Evolutionary conservation across 2,797 vertebrate species (phyloP), one percentile per base, ranked within the genome.

Genomic region (Macroramphosus scolopax): DNA sequence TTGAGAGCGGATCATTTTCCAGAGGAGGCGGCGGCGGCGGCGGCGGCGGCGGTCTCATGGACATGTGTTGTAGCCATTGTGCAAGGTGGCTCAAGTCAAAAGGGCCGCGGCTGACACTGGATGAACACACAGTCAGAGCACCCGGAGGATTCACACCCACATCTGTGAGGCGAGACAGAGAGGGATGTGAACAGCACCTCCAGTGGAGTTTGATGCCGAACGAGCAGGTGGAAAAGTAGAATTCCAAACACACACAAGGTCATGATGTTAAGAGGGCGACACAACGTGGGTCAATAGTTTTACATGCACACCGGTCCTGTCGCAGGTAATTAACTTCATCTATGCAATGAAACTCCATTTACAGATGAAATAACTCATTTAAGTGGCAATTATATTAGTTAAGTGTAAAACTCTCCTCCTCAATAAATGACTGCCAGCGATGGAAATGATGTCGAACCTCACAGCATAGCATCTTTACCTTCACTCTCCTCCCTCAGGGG

Each of bases 41-140:
- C n/a, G n/a, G n/a, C n/a, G 39, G 22, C 16, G n/a, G 30, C 10
- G 2, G 51, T 37, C 48, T 57, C 10, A 3, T 22, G 17, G 51
- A 76, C 72, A 75, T 53, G 34, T 71, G 77, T 62, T 75, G 63
- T n/a, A 53, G 63, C 62, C 41, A 70, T 74, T 75, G 75, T 75
- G n/a, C n/a, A n/a, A n/a, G 29, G 42, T 17, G 55, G 24, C 46
- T 57, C 15, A 22, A 24, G 65, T 67, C 72, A 55, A 75, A 61
- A 50, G 64, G 40, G 47, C 63, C 45, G 3, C 2, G 32, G 45
- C 65, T 72, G 74, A 77, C 68, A 59, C 45, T 48, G 51, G 71
- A 80, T 71, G 67, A 81, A 81, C 25, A 32, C 50, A 14, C 38
- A 41, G 28, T 42, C 34, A 68, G 51, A 65, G 53, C 51, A 48